Base-by-base conservation (phyloP, 1,140 invertebrate genomes). In the Meteorus sp. region DNA sequence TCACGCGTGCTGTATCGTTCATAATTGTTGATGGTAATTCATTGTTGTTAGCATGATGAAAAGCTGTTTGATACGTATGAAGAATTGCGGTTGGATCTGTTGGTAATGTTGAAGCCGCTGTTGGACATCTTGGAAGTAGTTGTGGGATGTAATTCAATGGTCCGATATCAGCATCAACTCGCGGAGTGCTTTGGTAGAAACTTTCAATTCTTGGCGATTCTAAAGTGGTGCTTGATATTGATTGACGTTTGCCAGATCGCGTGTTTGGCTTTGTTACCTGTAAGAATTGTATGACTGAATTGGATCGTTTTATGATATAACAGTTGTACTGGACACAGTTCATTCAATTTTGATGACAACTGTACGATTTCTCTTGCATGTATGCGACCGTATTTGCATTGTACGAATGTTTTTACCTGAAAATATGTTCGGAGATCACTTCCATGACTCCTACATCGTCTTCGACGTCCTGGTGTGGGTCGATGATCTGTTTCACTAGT, bases 171-270 rank as follows among this genome's bases (percentile, higher is more conserved):
- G 72, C 37, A 43, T 80, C 78, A 4, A 80, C 75, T 33, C 78
- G 56, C 0, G 78, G 78, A 7, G 78, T 80, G 43, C 78, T 74
- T 54, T 78, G 78, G 62, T 80, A 80, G 56, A 75, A 80, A 48
- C 72, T 75, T 63, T 79, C 77, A 8, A 70, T 62, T 23, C 62
- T 65, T 11, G 72, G 65, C 5, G 75, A 74, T 23, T 72, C 67
- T 7, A 63, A 60, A 31, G 41, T 56, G 7, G 66, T 60, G 1
- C 68, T 62, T 6, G 69, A 65, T 20, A 74, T 61, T 7, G 78
- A 74, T 33, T 75, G 74, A 2, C 76, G 73, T 35, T 80, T 80
- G 4, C 43, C 57, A 0, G 66, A 66, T 6, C 76, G 64, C 2
- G 67, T 15, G 51, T 71, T 74, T 23, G 73, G 73, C 54, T 79